Evolutionary conservation across 35 echinoderm and acorn worm genomes (phyloP), one percentile per base, ranked within the genome.

Genomic region (Holothuria glaberrima): DNA sequence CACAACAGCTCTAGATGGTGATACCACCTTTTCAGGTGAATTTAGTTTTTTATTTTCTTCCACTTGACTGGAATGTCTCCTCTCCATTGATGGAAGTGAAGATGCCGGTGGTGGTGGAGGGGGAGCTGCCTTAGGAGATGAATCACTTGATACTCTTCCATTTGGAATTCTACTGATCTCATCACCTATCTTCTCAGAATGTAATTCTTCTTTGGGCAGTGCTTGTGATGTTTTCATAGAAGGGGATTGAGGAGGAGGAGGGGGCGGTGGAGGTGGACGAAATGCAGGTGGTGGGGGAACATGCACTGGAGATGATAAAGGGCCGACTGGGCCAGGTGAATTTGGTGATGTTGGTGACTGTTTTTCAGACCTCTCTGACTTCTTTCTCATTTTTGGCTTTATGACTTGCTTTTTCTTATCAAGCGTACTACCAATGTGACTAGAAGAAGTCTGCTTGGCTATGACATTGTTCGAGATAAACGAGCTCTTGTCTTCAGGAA

Each of bases 401-500:
- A 29, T 35, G 24, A 33, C 26, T 73, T 22, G 69, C 38, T 73
- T 73, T 38, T 36, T 73, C 38, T 33, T 73, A 38, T 73, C 69
- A 0, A 73, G 18, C 0, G 69, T 73, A 73, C 69, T 70, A 14
- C 14, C 26, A 4, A 20, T 36, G 1, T 38, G 35, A 3, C 33
- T 24, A 25, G 74, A 45, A 10, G 74, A 6, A n/a, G 74, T 30
- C 58, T 84, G 80, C 25, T 54, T 48, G 1, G 54, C 80, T 32
- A 84, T 22, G 9, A 60, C 57, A 21, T 61, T 63, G 28, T 59
- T 84, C 12, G 80, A 84, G 25, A 84, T 84, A 46, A 84, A 84
- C 1, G 80, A 84, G 85, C 44, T 87, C 31, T 28, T 87, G 19
- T 87, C 63, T 30, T 91, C 81, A 57, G 90, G 90, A 86, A 91